Conservation (phyloP, 2,113 vertebrate genomes). For the Prionailurus bengalensis region DNA sequence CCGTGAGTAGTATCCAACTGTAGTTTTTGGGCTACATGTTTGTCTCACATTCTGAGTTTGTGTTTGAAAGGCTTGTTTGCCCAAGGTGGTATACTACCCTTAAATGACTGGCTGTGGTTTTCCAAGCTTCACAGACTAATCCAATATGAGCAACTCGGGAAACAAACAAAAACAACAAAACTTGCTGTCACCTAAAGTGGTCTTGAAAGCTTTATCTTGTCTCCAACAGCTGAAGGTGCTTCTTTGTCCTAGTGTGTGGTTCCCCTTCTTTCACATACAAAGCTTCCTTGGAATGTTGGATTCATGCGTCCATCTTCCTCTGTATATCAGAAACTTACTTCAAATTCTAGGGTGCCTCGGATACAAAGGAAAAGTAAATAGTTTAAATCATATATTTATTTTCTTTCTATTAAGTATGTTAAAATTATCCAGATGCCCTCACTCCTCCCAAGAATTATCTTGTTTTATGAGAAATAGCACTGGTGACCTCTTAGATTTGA, state of each 20-base stretch:
- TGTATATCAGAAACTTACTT: background rate
- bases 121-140: background rate
- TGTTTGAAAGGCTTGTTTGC: background rate
- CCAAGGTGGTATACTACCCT: background rate
- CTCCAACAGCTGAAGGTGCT: background rate
- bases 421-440: background rate
- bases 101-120: background rate
- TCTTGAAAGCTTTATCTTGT: constrained; percentile 25
- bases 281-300: background rate
- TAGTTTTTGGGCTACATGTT: background rate
- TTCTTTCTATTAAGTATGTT: background rate
- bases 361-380: constrained; percentile 21
- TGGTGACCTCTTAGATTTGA: background rate
- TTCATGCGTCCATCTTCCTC: background rate
- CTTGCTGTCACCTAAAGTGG: background rate
- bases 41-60: background rate
- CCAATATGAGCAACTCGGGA: background rate
- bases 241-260: background rate
- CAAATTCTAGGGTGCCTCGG: background rate
- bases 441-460: background rate
- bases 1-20: background rate
- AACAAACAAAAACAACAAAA: background rate
- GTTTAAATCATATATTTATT: background rate
- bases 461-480: constrained; percentile 20
- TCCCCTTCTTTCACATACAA: background rate